Conservation (phyloP, 2,113 vertebrate genomes). For the Heteronetta atricapilla region DNA sequence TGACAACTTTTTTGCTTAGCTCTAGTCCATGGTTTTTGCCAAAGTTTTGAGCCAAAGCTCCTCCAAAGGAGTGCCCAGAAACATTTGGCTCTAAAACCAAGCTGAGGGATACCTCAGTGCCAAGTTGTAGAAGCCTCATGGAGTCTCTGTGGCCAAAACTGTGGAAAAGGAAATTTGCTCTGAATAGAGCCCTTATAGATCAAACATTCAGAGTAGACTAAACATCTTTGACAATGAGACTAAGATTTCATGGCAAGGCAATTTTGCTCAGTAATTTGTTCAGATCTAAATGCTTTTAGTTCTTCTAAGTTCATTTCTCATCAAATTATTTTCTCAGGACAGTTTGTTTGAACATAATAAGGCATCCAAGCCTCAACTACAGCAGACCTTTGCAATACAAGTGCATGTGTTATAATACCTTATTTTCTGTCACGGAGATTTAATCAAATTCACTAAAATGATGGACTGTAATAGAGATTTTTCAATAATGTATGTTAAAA, state of each 20-base stretch:
- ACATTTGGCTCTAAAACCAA: slow-evolving; percentile 19
- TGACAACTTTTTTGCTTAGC: slow-evolving; percentile 12
- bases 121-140: slow-evolving; percentile 14
- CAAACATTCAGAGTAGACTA: slow-evolving; percentile 73
- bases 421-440: slow-evolving; percentile 68
- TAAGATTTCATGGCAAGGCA: slow-evolving; percentile 77
- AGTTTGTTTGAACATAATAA: slow-evolving; percentile 72
- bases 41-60: slow-evolving; percentile 54
- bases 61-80: slow-evolving; percentile 48
- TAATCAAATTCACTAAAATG: slow-evolving; percentile 73
- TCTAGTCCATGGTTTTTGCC: slow-evolving; percentile 47
- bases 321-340: slow-evolving; percentile 78
- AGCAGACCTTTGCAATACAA: slow-evolving; percentile 44
- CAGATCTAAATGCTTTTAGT: slow-evolving; percentile 70
- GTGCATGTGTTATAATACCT: slow-evolving; percentile 54
- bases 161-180: slow-evolving; percentile 70
- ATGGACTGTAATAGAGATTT: slow-evolving; percentile 63
- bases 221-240: slow-evolving; percentile 77
- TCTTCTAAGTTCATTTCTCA: slow-evolving; percentile 75
- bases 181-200: slow-evolving; percentile 68
- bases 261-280: slow-evolving; percentile 79
- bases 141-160: slow-evolving; percentile 37
- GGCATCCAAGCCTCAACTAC: background rate
- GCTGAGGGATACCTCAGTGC: slow-evolving; percentile 17
- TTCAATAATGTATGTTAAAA: slow-evolving; percentile 75